These are phyloP conservation scores for Numenius arquata DNA, from an alignment of 2,113 vertebrate genomes.

Conservation along the genomic window DNA sequence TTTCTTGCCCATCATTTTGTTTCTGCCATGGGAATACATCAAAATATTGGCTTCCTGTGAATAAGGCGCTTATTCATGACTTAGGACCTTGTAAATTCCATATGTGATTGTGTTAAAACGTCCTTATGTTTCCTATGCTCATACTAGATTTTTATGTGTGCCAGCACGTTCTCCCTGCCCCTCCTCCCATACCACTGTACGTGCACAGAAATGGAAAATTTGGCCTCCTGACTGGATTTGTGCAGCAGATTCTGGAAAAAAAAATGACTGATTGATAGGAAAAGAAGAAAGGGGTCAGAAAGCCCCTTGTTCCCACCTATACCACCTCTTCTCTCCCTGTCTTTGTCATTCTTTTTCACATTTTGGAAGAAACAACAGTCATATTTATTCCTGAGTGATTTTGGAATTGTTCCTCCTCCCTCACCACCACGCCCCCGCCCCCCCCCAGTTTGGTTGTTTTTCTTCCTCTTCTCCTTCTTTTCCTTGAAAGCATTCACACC, in stretches of 20 bases:
- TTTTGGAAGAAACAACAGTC: neutral
- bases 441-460: neutral
- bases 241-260: neutral
- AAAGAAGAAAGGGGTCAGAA: neutral
- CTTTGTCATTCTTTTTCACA: neutral
- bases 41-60: slow-evolving; percentile 55
- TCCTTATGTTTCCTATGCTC: slow-evolving; percentile 41
- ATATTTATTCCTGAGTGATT: neutral
- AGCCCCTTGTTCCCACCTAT: neutral
- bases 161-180: neutral
- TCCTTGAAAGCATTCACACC: slow-evolving; percentile 3
- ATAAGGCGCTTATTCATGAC: slow-evolving; percentile 43
- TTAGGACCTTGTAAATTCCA: slow-evolving; percentile 54
- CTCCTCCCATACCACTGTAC: neutral
- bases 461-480: neutral
- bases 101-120: slow-evolving; percentile 41
- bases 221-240: neutral
- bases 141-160: neutral
- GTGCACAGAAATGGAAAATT: neutral
- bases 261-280: neutral
- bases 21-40: slow-evolving; percentile 37
- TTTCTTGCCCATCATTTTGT: slow-evolving; percentile 41
- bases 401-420: neutral
- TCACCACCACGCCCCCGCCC: neutral
- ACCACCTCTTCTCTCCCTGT: neutral